Evolutionary conservation across 2,113 vertebrate genomes (phyloP), one percentile per base, ranked within the genome.

Genomic region (Colossoma macropomum): DNA sequence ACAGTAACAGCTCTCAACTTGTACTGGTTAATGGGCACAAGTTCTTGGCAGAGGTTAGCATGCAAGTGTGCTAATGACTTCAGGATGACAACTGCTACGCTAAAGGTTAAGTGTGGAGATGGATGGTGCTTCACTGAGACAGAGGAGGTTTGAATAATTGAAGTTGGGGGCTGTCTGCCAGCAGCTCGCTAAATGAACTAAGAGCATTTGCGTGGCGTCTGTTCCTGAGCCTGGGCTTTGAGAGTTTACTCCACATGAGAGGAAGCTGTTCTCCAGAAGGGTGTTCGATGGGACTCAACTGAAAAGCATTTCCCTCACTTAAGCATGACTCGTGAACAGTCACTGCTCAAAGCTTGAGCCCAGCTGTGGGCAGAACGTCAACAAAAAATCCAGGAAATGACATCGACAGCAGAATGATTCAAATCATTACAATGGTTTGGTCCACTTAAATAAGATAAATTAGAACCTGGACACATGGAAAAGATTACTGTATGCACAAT

Each of bases 121-220:
- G 45, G 78, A 80, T 80, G 66, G 34, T 50, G n/a, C 71, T 80
- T 71, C 8, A 41, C 79, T 56, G 45, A 85, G 72, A 75, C 60
- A 77, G 78, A 48, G 56, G 60, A 83, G 69, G 75, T 63, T 70
- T 85, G 65, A 78, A 83, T 80, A 85, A 85, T 85, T 85, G 70
- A 87, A 84, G 70, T 84, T 27, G 41, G 52, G 62, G 28, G 38
- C 8, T 54, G 63, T 80, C 72, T 81, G 83, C 60, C 56, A 71
- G 69, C 50, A 54, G 21, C 21, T 77, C 34, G 69, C n/a, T 54
- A 78, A 75, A 82, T 77, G 76, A 84, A 69, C 65, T 45, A 38
- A 77, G 59, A 80, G 65, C 23, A 59, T 75, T 54, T 60, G 54
- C 54, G 66, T 28, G 60, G 25, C 15, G 59, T 54, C 66, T 82